Base-by-base conservation (phyloP, 2,797 vertebrate genomes). In the Distichodus sexfasciatus region DNA sequence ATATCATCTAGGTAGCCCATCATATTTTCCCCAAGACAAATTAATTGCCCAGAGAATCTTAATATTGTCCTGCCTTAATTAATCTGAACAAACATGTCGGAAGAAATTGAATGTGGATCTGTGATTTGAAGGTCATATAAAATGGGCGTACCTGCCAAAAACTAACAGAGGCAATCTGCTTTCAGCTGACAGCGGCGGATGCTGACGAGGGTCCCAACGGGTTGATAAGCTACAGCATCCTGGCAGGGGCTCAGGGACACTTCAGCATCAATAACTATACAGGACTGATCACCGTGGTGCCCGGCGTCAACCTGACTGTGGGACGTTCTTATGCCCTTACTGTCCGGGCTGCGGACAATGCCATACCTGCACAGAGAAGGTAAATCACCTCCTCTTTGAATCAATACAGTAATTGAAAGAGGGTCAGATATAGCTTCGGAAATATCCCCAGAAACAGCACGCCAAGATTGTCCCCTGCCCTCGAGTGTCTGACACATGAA, bases 201-300 rank as follows among this genome's bases (percentile, higher is more conserved):
- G 87, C 90, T 0, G 97, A 99, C 54, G 93, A 94, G 73, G 95
- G 94, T 72, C 79, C 87, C 69, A 99, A 98, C 0, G 95, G 96
- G 11, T 78, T 87, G 78, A 90, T 98, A 63, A 90, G 82, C 4
- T 98, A 98, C 51, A 91, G 92, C 53, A 96, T 98, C 69, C 81
- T 98, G 79, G 93, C 91, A 6, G 97, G 97, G 33, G 88, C 79
- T 63, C 91, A 90, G 76, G 94, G 93, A 23, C 87, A 95, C 74
- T 98, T 98, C 81, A 19, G 78, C 66, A 96, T 99, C 80, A 79
- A 87, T 58, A 86, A 86, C 70, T 91, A 78, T 63, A 95, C 90
- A 0, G 97, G 97, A 24, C 81, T 94, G 57, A 89, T 99, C 82
- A 92, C 88, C 23, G 88, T 95, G 41, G 91, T 90, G 1, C 87